Conservation (phyloP, 2,797 vertebrate genomes). For the Pangasius krempfi region DNA sequence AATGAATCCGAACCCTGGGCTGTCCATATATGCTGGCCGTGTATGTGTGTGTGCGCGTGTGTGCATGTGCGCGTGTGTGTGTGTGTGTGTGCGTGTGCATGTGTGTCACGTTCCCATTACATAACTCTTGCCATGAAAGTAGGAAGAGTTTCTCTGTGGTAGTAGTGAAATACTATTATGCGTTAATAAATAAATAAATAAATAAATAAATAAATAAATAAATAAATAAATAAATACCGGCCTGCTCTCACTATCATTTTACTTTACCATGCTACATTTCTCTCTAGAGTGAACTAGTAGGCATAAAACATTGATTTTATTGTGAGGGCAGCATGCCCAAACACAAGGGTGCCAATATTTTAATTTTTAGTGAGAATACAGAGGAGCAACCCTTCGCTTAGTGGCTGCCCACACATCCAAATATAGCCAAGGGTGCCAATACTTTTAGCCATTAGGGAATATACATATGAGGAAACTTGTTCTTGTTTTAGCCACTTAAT, state of each 20-base stretch:
- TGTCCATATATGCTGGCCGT: neutral
- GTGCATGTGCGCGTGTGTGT: neutral
- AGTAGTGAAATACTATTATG: neutral
- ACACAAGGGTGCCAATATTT: neutral
- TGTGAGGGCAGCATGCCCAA: neutral
- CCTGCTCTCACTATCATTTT: neutral
- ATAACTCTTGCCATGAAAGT: neutral
- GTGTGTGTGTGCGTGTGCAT: too few relatives aligned
- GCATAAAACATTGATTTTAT: neutral
- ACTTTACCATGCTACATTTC: neutral
- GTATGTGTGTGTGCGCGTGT: neutral
- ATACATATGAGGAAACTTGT: neutral
- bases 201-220: neutral
- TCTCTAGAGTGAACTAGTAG: neutral
- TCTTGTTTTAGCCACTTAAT: too few relatives aligned
- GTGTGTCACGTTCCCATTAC: neutral
- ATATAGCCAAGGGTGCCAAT: neutral
- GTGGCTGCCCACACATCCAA: neutral
- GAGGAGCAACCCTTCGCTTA: neutral
- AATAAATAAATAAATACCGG: neutral
- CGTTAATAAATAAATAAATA: neutral
- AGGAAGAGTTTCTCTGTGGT: neutral
- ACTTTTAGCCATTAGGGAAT: neutral
- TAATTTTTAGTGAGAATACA: neutral
- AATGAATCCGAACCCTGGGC: neutral